These are phyloP conservation scores for Oncorhynchus nerka DNA, from an alignment of 2,113 vertebrate genomes.

Conservation along the genomic window DNA sequence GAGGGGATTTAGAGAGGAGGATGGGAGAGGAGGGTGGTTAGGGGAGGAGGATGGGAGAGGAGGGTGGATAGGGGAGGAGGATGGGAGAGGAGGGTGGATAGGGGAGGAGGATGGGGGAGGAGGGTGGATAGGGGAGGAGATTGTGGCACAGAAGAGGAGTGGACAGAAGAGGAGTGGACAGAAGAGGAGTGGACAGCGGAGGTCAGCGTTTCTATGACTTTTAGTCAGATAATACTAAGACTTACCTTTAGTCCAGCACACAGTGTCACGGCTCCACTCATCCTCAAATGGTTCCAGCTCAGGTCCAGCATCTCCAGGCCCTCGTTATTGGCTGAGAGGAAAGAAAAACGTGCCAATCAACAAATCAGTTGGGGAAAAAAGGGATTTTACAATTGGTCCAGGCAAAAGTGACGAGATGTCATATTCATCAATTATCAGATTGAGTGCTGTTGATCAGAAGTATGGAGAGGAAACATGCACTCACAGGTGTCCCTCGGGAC, in stretches of 20 bases:
- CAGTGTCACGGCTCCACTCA: constrained; percentile 63
- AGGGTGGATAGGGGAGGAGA: not conserved
- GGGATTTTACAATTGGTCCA: not conserved
- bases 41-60: not conserved
- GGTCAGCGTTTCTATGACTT: not conserved
- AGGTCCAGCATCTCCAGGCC: constrained; percentile 72
- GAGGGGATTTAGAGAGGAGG: no score
- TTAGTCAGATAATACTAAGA: no score
- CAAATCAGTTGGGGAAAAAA: not conserved
- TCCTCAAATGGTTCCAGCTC: constrained; percentile 77
- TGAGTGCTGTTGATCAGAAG: not conserved
- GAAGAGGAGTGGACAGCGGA: no score
- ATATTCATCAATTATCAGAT: not conserved
- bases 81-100: no score
- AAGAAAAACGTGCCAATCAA: not conserved
- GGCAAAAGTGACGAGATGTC: not conserved
- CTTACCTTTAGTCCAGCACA: constrained; percentile 77
- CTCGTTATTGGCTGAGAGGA: constrained; percentile 66
- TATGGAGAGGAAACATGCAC: not conserved
- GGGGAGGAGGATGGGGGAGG: no score
- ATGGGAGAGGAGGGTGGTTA: no score
- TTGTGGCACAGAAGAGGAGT: no score
- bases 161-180: no score
- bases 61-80: not conserved
- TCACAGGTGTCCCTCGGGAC: not conserved